Evolutionary conservation across 2,113 vertebrate species (phyloP), one percentile per base, ranked within the genome.

Genomic region (Alectura lathami): DNA sequence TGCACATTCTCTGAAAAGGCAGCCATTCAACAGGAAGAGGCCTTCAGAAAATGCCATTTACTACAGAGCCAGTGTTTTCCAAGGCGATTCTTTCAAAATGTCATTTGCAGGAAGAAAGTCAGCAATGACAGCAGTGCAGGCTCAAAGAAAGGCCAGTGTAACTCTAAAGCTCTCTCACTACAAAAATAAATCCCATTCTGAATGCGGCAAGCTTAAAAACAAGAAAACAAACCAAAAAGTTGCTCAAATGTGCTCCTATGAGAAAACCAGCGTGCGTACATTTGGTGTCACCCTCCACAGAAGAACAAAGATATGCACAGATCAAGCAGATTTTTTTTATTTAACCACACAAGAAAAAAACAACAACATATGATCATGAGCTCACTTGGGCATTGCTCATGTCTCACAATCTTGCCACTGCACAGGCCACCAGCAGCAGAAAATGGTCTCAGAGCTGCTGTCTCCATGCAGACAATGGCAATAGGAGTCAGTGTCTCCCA

Each of bases 381-480:
- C 6, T 57, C 51, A 22, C 66, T 92, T 38, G 73, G 64, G 70
- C 45, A 67, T 45, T 69, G 69, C 22, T 92, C 50, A 21, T 40
- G 11, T 73, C 83, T 88, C 68, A 34, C 21, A 27, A 51, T 40
- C 59, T 63, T 60, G 47, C 30, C 67, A 50, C 63, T 43, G 17
- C 0, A 0, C 45, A 67, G n/a, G 60, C 18, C 0, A 0, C 36
- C 75, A 57, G 13, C 1, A 10, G 24, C 0, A 0, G 59, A 74
- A 93, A 94, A 88, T 3, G 17, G 17, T 64, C 63, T 38, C 42
- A 42, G 56, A 70, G 56, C 82, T 73, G 50, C 6, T 26, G 34
- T 21, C 53, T 88, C 79, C 67, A 72, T 9, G 56, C 29, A 91
- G 64, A n/a, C 59, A 89, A 24, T 0, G 22, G 57, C 62, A 54